Evolutionary conservation across 1,140 invertebrate species (phyloP), one percentile per base, ranked within the genome.

Genomic region (Monomorium pharaonis): DNA sequence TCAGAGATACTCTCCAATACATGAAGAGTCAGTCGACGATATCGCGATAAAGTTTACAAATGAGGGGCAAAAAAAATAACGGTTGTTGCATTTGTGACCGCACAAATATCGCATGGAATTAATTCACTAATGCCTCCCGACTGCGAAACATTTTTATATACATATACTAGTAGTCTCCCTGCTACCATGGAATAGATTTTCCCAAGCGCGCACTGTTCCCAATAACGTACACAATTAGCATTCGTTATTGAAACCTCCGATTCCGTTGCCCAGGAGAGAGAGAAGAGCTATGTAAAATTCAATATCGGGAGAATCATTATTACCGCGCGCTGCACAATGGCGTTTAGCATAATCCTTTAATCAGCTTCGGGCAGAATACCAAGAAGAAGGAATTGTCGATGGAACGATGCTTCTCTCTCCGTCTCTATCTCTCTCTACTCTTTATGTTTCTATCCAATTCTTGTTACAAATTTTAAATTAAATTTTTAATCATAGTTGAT

Each of bases 211-310:
- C n/a, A n/a, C 44, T 7, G n/a, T n/a, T 78, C 27, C 47, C 76
- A 33, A 78, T 63, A 78, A 78, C 75, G 42, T 65, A 78, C 75
- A 78, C 75, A 78, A 78, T 78, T 78, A 78, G 60, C 76, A 78
- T 78, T 62, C 24, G 37, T 77, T 65, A 78, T 65, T 51, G 44
- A 78, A 78, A 60, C 44, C 44, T 12, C n/a, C 24, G 30, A 27
- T 33, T 78, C 60, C n/a, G n/a, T 37, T 51, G 62, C 5, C n/a
- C 60, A 27, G 12, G 21, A 75, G 58, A 30, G 56, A 37, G 44
- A 76, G n/a, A n/a, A n/a, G n/a, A 18, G 3, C 21, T 21, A 78
- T 67, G 30, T 62, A 78, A 65, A 78, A 78, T 78, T 78, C 76
- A 78, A 78, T 78, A 65, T 65, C 30, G 30, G 30, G 37, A 49